Percentiles rank a stretch among this genome's conserved stretches.
phyloP scores from a whole-genome alignment of 2,888 invertebrate genomes.

The Cerceris ruficornis region DNA sequence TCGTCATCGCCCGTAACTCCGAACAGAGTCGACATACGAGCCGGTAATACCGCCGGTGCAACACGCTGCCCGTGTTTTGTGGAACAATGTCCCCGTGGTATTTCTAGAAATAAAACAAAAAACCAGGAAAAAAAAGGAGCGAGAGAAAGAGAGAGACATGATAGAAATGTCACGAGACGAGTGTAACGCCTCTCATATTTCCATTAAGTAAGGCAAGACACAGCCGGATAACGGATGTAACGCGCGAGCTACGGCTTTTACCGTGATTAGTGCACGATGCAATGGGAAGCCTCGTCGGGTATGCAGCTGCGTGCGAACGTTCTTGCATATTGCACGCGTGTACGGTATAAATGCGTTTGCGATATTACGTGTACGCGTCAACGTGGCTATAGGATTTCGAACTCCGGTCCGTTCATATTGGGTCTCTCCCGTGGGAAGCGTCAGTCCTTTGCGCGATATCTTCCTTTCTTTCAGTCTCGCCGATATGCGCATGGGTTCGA shows the following conservation, averaged over 20 bases:
- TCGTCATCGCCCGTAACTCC: neutral
- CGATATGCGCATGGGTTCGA: neutral
- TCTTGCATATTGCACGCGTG: conserved; percentile 50
- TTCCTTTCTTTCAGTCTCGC: conserved; percentile 12
- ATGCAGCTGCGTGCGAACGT: conserved; percentile 57
- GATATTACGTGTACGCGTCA: conserved; percentile 23
- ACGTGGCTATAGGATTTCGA: conserved; percentile 21
- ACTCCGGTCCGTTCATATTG: conserved; percentile 40
- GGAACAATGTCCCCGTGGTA: conserved; percentile 57
- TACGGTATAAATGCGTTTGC: conserved; percentile 51
- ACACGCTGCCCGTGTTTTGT: conserved; percentile 30
- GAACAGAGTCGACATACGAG: neutral
- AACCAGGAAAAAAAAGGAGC: neutral
- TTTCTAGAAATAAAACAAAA: conserved; percentile 59
- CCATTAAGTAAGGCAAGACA: conserved; percentile 73
- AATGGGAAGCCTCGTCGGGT: conserved; percentile 60
- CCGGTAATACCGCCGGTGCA: conserved; percentile 12
- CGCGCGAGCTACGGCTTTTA: conserved; percentile 72
- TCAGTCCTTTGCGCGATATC: conserved; percentile 16
- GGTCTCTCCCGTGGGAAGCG: conserved; percentile 21
- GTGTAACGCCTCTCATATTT: conserved; percentile 74
- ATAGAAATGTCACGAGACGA: conserved; percentile 58
- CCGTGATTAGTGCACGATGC: conserved; percentile 76
- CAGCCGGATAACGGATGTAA: conserved; percentile 48
- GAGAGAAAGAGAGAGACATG: neutral